A percentile compares a stretch with the other conserved stretches of the same genome.
Conservation (phyloP, 1,140 invertebrate species). For the Sinella curviseta region DNA sequence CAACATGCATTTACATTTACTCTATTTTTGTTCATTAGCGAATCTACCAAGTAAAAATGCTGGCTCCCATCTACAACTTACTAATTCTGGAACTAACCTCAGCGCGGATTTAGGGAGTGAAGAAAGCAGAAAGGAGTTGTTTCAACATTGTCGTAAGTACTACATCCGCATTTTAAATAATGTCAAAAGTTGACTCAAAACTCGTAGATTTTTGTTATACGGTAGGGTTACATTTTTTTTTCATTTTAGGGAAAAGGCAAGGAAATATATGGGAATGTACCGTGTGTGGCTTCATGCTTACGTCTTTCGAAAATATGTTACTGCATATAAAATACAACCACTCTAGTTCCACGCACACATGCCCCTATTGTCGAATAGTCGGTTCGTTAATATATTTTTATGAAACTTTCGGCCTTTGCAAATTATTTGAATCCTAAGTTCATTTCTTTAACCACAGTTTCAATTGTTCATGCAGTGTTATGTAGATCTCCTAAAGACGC, state of each 20-base stretch:
- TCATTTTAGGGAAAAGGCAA: background rate
- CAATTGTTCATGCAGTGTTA: no score
- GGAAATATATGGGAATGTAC: constrained; percentile 21
- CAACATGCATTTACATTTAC: background rate
- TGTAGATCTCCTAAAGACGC: constrained; percentile 15
- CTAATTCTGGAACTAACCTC: no score
- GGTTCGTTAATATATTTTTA: no score
- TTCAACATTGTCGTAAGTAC: background rate
- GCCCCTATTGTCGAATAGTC: background rate
- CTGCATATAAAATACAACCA: constrained; percentile 21
- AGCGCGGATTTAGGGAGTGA: background rate
- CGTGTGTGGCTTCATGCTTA: constrained; percentile 1
- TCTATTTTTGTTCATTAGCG: background rate
- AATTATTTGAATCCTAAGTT: no score
- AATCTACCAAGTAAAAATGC: background rate
- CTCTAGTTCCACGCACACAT: constrained; percentile 2
- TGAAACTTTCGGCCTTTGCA: no score
- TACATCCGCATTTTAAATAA: no score
- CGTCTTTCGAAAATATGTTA: background rate
- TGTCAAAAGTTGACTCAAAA: no score
- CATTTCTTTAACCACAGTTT: no score
- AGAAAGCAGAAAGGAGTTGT: background rate
- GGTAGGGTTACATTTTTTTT: no score
- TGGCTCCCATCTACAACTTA: background rate
- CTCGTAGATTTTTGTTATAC: background rate